A percentile compares a stretch with the other conserved stretches of the same genome.
Conservation (phyloP, 2,888 invertebrate species). For the Pardosa pseudoannulata region DNA sequence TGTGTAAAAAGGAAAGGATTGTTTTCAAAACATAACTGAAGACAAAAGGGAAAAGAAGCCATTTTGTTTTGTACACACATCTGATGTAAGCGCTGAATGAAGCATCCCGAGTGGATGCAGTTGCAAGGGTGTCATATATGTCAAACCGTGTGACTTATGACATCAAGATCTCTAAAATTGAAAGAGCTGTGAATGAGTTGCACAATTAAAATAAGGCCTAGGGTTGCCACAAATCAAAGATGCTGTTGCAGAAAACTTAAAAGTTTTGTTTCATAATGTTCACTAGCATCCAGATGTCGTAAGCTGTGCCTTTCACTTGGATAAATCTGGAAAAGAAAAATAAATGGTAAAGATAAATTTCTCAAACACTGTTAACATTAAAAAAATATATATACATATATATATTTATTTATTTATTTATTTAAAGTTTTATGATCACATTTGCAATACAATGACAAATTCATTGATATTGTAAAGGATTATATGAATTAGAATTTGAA, state of each 20-base stretch:
- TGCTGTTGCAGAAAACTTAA: constrained; percentile 90
- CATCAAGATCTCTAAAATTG: constrained; percentile 38
- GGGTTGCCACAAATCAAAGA: constrained; percentile 75
- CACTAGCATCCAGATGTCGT: constrained; percentile 93
- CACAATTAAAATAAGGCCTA: constrained; percentile 60
- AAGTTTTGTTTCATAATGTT: constrained; percentile 96
- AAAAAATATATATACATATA: no score
- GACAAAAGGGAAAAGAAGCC: no score
- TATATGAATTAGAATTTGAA: no score
- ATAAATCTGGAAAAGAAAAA: constrained; percentile 83
- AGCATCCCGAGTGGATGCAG: not conserved
- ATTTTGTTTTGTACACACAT: not conserved
- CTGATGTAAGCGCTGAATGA: not conserved
- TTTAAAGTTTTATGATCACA: no score
- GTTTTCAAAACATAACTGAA: no score
- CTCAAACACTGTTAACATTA: no score
- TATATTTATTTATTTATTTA: no score
- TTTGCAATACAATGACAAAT: no score
- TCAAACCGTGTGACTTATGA: not conserved
- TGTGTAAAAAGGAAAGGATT: not conserved
- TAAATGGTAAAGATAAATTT: not conserved
- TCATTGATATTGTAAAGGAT: no score
- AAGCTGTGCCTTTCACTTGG: constrained; percentile 98
- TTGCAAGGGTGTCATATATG: not conserved
- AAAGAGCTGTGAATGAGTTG: constrained; percentile 27